phyloP scores from a whole-genome alignment of 2,888 invertebrate species.

The Byasa hedistus region DNA sequence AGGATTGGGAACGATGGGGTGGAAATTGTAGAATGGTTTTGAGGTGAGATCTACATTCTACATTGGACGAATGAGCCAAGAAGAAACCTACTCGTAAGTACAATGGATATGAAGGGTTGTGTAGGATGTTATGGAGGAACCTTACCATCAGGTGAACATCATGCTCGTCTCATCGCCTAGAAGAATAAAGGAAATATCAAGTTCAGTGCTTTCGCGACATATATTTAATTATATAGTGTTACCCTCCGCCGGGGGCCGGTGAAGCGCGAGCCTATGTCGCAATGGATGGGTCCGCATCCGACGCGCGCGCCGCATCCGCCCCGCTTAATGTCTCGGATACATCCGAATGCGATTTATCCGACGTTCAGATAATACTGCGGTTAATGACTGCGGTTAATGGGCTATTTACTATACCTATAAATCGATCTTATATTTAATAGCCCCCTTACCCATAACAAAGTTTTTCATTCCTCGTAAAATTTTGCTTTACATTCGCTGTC shows the following conservation, averaged over 20 bases:
- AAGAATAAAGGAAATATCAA: no score
- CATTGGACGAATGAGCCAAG: no score
- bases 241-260: conserved; percentile 23
- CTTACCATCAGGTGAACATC: no score
- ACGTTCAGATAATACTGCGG: conserved; percentile 59
- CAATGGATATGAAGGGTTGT: no score
- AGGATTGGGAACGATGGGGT: no score
- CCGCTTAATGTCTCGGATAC: conserved; percentile 60
- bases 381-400: conserved; percentile 37
- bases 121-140: no score
- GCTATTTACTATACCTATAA: conserved; percentile 18
- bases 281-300: conserved; percentile 66
- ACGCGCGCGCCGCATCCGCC: conserved; percentile 63
- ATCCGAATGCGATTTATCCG: conserved; percentile 66
- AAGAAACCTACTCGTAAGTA: no score
- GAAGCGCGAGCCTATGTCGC: conserved; percentile 59
- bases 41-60: no score
- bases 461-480: background rate
- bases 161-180: no score
- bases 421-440: conserved; percentile 5
- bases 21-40: no score
- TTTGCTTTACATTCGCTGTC: no score
- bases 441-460: background rate
- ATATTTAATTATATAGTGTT: conserved; percentile 6
- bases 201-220: background rate